Conservation (phyloP, 2,113 vertebrate species). For the Clupea harengus region DNA sequence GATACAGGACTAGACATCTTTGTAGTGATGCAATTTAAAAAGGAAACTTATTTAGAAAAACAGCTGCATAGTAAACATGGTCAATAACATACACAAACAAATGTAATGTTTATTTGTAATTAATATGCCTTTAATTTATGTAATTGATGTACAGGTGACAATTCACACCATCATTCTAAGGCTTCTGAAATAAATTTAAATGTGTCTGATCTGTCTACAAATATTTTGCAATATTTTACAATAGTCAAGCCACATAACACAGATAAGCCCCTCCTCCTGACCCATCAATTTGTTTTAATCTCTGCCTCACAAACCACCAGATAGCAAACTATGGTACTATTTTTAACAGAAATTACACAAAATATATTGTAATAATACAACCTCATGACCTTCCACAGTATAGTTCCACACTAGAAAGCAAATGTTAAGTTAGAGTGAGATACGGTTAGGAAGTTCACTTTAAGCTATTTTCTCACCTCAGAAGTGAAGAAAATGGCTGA, state of each 20-base stretch:
- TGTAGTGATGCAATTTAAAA: too few species aligned
- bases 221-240: slow-evolving; percentile 48
- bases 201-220: slow-evolving; percentile 38
- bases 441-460: not conserved
- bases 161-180: slow-evolving; percentile 28
- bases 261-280: slow-evolving; percentile 31
- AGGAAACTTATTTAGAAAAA: too few species aligned
- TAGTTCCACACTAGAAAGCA: not conserved
- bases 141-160: slow-evolving; percentile 8
- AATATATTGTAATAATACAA: slow-evolving; percentile 2
- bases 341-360: slow-evolving; percentile 12
- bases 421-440: not conserved
- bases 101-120: slow-evolving; percentile 37
- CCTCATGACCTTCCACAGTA: not conserved
- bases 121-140: slow-evolving; percentile 19
- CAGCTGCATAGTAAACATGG: not conserved
- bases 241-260: slow-evolving; percentile 51
- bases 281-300: not conserved
- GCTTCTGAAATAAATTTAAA: slow-evolving; percentile 29
- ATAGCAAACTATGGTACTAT: not conserved
- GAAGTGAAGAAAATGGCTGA: not conserved
- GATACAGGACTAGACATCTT: too few species aligned
- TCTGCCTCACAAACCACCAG: not conserved
- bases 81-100: slow-evolving; percentile 22
- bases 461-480: not conserved